Evolutionary conservation across 2,113 vertebrate genomes (phyloP).

Genomic region (Poecile atricapillus): DNA sequence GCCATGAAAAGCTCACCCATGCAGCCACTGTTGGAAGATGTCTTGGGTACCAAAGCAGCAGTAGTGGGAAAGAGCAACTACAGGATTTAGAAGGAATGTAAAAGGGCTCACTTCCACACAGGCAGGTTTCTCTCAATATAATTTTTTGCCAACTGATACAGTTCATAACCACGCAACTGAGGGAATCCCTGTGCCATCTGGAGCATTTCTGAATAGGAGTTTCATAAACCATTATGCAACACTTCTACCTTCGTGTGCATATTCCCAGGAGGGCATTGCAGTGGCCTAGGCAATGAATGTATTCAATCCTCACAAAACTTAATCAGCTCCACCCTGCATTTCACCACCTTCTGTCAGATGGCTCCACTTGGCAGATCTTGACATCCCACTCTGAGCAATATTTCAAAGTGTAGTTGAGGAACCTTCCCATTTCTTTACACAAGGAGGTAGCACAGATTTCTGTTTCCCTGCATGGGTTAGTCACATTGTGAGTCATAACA

Average conservation of each 20-base stretch:
- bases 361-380: neutral
- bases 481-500: neutral
- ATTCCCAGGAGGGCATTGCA: neutral
- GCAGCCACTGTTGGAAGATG: neutral
- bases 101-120: neutral
- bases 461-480: neutral
- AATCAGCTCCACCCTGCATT: neutral
- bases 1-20: neutral
- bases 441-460: neutral
- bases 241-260: neutral
- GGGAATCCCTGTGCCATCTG: conserved; percentile 9
- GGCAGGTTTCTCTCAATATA: neutral
- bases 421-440: neutral
- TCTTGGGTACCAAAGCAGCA: neutral
- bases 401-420: neutral
- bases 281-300: neutral
- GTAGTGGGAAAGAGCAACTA: neutral
- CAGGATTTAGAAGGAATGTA: neutral
- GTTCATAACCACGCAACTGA: neutral
- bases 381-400: neutral
- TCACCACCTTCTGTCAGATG: neutral
- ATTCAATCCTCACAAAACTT: neutral
- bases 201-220: neutral
- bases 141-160: neutral
- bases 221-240: neutral